Percentiles rank a stretch among this genome's conserved stretches.
phyloP scores from a whole-genome alignment of 2,797 vertebrate species.

The Tiaroga cobitis region DNA sequence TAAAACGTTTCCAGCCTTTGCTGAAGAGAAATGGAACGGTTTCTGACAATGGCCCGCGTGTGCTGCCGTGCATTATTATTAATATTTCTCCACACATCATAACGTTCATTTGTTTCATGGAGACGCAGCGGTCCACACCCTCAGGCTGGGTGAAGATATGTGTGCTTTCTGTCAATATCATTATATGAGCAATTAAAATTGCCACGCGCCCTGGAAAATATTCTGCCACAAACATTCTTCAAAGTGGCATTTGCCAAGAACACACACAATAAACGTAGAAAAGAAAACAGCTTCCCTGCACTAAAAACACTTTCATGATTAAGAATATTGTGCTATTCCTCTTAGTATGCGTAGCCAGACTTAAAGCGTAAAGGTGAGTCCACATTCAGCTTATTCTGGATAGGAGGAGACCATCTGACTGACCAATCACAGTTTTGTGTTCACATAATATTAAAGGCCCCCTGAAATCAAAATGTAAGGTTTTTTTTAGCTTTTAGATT shows the following conservation, averaged over 20 bases:
- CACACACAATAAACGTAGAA: not conserved
- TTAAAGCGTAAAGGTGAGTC: not conserved
- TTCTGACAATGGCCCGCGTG: not conserved
- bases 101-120: not conserved
- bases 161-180: constrained; percentile 28
- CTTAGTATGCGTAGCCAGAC: not conserved
- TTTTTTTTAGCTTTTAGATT: no score
- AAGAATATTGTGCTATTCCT: not conserved
- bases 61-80: not conserved
- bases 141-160: constrained; percentile 22
- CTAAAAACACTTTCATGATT: constrained; percentile 10
- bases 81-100: not conserved
- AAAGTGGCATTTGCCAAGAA: not conserved
- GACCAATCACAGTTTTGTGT: not conserved
- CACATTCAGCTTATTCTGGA: not conserved
- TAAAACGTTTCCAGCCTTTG: constrained; percentile 1
- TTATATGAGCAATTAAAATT: constrained; percentile 29
- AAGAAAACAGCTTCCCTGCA: not conserved
- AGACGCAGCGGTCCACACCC: not conserved
- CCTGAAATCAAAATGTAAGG: no score
- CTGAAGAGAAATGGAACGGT: constrained; percentile 9
- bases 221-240: not conserved
- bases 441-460: not conserved
- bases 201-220: not conserved
- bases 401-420: not conserved